These are phyloP conservation scores for Pelusios castaneus DNA, from an alignment of 2,113 vertebrate species.

Conservation along the genomic window DNA sequence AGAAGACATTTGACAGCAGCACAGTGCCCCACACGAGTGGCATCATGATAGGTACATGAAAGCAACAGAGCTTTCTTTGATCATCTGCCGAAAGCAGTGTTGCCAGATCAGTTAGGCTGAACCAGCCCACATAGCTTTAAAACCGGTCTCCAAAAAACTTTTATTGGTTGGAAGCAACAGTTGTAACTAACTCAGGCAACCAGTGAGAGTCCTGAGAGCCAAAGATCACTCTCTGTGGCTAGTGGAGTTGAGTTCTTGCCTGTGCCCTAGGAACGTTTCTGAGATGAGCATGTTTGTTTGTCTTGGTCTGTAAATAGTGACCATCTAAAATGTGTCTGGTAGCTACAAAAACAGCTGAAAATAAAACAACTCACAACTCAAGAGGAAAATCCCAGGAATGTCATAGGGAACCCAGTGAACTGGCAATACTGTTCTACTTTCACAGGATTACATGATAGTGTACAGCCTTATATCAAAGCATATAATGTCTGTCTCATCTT, in stretches of 20 bases:
- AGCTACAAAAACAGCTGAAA: slow-evolving; percentile 39
- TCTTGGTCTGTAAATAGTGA: slow-evolving; percentile 8
- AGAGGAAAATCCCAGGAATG: slow-evolving; percentile 46
- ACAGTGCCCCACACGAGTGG: slow-evolving; percentile 85
- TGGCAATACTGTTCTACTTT: slow-evolving; percentile 62
- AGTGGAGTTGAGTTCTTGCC: slow-evolving; percentile 52
- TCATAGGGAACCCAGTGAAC: slow-evolving; percentile 63
- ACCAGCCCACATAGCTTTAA: slow-evolving; percentile 65
- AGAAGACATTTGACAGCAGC: slow-evolving; percentile 93
- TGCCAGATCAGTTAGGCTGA: slow-evolving; percentile 73
- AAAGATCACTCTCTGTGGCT: slow-evolving; percentile 28
- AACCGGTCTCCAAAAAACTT: slow-evolving; percentile 8
- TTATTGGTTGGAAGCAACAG: slow-evolving; percentile 36
- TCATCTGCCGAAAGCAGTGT: slow-evolving; percentile 78
- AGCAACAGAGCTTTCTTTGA: slow-evolving; percentile 78
- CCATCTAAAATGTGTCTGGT: slow-evolving; percentile 27
- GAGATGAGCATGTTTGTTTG: slow-evolving; percentile 15
- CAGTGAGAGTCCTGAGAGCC: slow-evolving; percentile 39
- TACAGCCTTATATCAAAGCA: slow-evolving; percentile 58
- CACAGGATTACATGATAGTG: slow-evolving; percentile 35
- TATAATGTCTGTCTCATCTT: slow-evolving; percentile 56
- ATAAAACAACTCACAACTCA: slow-evolving; percentile 4
- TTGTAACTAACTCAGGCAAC: slow-evolving; percentile 37
- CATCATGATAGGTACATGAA: slow-evolving; percentile 88
- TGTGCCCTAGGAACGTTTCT: slow-evolving; percentile 56